These are phyloP conservation scores for Euzetes globulus DNA, from an alignment of 2,888 invertebrate genomes.

Conservation along the genomic window DNA sequence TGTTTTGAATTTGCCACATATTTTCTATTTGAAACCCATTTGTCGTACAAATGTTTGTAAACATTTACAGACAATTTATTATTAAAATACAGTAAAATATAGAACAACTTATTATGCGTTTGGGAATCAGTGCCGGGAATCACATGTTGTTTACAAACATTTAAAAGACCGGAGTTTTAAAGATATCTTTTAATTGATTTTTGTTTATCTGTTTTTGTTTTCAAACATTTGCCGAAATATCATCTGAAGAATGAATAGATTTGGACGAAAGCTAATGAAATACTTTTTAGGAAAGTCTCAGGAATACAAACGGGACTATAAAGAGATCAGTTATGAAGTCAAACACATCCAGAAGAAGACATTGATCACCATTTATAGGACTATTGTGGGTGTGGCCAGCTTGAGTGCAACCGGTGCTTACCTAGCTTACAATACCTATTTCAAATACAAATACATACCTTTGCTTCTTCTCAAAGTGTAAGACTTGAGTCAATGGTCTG, in stretches of 20 bases:
- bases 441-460: background rate
- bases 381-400: background rate
- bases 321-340: background rate
- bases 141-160: too few species aligned
- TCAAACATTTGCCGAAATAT: too few species aligned
- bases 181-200: too few species aligned
- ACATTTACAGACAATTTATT: too few species aligned
- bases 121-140: too few species aligned
- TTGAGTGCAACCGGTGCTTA: background rate
- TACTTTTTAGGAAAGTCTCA: background rate
- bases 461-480: background rate
- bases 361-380: background rate
- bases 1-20: too few species aligned
- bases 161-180: too few species aligned
- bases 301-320: background rate
- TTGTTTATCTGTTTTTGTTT: too few species aligned
- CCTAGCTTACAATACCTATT: background rate
- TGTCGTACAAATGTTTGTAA: too few species aligned
- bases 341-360: background rate
- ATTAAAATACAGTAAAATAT: too few species aligned
- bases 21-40: too few species aligned
- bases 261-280: background rate
- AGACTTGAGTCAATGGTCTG: background rate
- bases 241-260: background rate
- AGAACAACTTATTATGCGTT: too few species aligned